Evolutionary conservation across 2,797 vertebrate species (phyloP).

Genomic region (Dallia pectoralis): DNA sequence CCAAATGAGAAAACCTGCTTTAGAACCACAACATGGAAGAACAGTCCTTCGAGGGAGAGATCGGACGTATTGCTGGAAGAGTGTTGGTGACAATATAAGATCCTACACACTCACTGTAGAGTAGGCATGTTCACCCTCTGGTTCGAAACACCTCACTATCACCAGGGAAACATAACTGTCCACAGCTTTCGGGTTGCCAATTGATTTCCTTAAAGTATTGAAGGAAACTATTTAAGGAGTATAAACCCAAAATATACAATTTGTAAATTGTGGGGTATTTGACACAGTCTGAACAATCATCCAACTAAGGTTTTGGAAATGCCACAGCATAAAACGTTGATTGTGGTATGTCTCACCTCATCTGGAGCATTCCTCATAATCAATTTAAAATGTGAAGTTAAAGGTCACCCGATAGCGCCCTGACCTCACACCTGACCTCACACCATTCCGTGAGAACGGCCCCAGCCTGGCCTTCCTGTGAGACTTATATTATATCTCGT

Average conservation of each 20-base stretch:
- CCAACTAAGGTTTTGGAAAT: background rate
- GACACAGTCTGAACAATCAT: background rate
- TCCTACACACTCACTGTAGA: too few species aligned
- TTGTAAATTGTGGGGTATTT: background rate
- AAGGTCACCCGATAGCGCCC: background rate
- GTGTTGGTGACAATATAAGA: too few species aligned
- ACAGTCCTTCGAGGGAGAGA: too few species aligned
- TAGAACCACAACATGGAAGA: background rate
- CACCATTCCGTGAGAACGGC: background rate
- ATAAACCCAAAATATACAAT: background rate
- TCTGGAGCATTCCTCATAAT: background rate
- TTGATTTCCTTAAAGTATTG: too few species aligned
- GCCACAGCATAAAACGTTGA: background rate
- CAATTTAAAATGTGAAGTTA: constrained; percentile 7
- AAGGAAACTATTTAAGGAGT: too few species aligned
- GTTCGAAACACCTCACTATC: too few species aligned
- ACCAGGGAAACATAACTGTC: too few species aligned
- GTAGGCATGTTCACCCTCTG: too few species aligned
- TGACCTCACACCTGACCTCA: background rate
- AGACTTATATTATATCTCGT: background rate
- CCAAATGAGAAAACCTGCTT: background rate
- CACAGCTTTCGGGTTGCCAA: too few species aligned
- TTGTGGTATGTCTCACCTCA: background rate
- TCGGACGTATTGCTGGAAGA: too few species aligned
- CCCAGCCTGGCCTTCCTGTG: constrained; percentile 17